These are phyloP conservation scores for Lasioglossum oenotherae DNA, from an alignment of 2,888 invertebrate species.

Conservation along the genomic window DNA sequence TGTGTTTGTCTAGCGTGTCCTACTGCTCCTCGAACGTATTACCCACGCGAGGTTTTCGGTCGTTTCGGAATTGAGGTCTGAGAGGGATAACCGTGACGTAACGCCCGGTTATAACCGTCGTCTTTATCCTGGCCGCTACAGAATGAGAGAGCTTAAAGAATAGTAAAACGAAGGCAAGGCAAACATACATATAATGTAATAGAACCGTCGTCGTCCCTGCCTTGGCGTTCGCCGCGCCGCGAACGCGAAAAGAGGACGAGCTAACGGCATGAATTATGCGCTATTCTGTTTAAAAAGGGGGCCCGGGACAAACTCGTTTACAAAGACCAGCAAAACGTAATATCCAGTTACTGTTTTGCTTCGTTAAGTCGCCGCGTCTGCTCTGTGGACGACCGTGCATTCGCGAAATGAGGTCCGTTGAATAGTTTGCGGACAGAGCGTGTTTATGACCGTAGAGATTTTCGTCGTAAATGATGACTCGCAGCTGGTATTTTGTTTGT, in stretches of 20 bases:
- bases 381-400: background rate
- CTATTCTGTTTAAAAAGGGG: conserved; percentile 7
- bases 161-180: background rate
- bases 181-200: conserved; percentile 14
- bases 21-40: background rate
- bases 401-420: conserved; percentile 1
- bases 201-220: background rate
- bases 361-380: background rate
- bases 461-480: conserved; percentile 3
- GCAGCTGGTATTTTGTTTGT: background rate
- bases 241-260: background rate
- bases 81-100: background rate
- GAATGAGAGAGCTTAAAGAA: conserved; percentile 3
- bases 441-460: background rate
- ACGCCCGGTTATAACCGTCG: background rate
- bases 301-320: conserved; percentile 13
- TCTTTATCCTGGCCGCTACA: background rate
- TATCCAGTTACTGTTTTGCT: conserved; percentile 5
- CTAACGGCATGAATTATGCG: conserved; percentile 5
- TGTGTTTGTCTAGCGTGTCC: background rate
- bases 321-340: conserved; percentile 10
- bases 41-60: background rate
- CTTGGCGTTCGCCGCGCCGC: background rate
- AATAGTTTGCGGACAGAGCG: background rate
- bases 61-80: background rate